A percentile compares a stretch with the other conserved stretches of the same genome.
Conservation (phyloP, 2,113 vertebrate species). For the Isurus oxyrinchus region DNA sequence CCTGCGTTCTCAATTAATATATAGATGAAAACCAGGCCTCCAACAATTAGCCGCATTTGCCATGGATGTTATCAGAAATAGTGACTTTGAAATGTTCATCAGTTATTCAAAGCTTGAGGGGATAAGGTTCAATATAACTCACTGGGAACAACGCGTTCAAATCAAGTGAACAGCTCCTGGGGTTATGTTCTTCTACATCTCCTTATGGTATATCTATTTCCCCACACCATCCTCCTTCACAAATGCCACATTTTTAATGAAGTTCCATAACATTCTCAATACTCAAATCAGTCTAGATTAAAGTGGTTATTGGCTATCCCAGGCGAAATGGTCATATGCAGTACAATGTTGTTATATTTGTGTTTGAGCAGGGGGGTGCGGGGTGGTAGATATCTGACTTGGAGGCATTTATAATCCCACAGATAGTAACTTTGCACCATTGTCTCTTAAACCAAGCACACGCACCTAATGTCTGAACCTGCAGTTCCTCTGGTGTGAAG, state of each 20-base stretch:
- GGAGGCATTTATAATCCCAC: background rate
- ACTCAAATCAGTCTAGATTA: background rate
- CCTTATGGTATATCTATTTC: background rate
- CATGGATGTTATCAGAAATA: background rate
- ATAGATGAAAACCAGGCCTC: background rate
- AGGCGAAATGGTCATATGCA: background rate
- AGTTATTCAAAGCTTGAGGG: background rate
- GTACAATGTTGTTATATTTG: background rate
- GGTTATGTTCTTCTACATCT: background rate
- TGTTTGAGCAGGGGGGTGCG: too few species aligned
- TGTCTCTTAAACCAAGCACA: background rate
- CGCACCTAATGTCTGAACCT: background rate
- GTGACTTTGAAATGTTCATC: background rate
- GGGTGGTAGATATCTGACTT: background rate
- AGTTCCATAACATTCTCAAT: background rate
- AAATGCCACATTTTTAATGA: background rate
- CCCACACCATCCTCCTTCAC: background rate
- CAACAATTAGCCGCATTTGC: background rate
- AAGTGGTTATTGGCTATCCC: background rate
- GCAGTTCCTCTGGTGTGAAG: background rate
- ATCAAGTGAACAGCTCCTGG: background rate
- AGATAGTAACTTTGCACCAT: background rate
- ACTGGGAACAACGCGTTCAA: background rate
- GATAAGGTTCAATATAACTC: background rate
- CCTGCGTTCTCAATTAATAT: background rate